Evolutionary conservation across 2,797 vertebrate species (phyloP).

Genomic region (Intellagama lesueurii): DNA sequence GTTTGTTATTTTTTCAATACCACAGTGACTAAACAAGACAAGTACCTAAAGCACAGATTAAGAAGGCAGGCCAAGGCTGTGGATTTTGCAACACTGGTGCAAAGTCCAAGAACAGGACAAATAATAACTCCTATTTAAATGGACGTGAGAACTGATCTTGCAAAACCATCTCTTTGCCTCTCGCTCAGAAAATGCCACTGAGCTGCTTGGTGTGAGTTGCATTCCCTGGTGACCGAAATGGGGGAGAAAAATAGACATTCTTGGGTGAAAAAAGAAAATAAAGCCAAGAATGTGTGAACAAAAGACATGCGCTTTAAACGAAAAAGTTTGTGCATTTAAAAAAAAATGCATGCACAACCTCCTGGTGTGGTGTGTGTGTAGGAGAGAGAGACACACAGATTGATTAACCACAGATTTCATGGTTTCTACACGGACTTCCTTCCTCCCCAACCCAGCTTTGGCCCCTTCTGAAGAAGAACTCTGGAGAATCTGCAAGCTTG

Average conservation of each 20-base stretch:
- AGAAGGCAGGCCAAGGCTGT: background rate
- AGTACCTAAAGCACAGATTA: background rate
- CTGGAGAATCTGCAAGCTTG: no score
- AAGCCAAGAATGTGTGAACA: no score
- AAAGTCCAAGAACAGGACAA: conserved; percentile 1
- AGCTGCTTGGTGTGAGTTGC: background rate
- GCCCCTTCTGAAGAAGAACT: no score
- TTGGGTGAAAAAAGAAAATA: background rate
- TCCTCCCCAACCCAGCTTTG: no score
- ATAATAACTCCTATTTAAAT: background rate
- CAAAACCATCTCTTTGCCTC: no score
- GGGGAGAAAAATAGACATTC: background rate
- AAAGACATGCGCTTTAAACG: no score
- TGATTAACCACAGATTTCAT: no score
- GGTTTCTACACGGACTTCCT: no score
- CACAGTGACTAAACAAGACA: conserved; percentile 2
- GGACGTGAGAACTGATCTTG: background rate
- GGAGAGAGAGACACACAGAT: no score
- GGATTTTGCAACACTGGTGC: conserved; percentile 7
- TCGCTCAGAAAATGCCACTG: background rate
- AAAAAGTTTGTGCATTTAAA: no score
- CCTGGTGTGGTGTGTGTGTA: no score
- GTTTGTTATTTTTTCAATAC: background rate
- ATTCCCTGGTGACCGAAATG: background rate
- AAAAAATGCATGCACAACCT: no score